Evolutionary conservation across 2,113 vertebrate species (phyloP).

Genomic region (Anoura caudifer): DNA sequence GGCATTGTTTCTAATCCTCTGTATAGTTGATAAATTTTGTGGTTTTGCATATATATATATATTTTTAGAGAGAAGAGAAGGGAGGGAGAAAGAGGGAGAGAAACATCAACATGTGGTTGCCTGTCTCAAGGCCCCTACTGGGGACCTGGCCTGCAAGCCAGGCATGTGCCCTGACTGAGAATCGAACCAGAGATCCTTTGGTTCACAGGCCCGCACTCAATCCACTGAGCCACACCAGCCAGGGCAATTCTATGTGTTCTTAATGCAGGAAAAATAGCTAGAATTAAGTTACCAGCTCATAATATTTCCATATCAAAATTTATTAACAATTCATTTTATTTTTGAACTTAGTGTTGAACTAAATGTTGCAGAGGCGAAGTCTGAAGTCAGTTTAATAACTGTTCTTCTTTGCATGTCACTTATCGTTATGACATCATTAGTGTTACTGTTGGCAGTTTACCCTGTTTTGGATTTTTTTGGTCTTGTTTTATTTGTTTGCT

Average conservation of each 20-base stretch:
- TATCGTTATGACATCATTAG: not conserved
- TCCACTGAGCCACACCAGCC: too few species aligned
- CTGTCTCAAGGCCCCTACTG: rapidly evolving
- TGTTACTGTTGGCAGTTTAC: not conserved
- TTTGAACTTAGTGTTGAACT: not conserved
- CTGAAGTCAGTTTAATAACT: not conserved
- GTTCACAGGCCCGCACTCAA: too few species aligned
- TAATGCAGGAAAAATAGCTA: not conserved
- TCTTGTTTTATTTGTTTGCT: not conserved
- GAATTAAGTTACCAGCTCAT: not conserved
- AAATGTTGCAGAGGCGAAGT: not conserved
- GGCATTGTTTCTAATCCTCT: not conserved
- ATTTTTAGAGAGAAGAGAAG: too few species aligned
- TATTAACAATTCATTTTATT: not conserved
- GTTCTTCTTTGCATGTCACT: not conserved
- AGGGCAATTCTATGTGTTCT: not conserved
- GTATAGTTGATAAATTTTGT: not conserved
- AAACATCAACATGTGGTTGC: too few species aligned
- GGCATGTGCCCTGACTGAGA: too few species aligned
- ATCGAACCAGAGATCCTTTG: too few species aligned
- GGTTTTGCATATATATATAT: not conserved
- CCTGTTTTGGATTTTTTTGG: not conserved
- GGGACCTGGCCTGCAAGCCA: too few species aligned
- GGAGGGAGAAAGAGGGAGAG: too few species aligned
- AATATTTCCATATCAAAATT: not conserved